A percentile compares a stretch with the other conserved stretches of the same genome.
phyloP scores from a whole-genome alignment of 2,113 vertebrate genomes.

The Hippopotamus amphibius region DNA sequence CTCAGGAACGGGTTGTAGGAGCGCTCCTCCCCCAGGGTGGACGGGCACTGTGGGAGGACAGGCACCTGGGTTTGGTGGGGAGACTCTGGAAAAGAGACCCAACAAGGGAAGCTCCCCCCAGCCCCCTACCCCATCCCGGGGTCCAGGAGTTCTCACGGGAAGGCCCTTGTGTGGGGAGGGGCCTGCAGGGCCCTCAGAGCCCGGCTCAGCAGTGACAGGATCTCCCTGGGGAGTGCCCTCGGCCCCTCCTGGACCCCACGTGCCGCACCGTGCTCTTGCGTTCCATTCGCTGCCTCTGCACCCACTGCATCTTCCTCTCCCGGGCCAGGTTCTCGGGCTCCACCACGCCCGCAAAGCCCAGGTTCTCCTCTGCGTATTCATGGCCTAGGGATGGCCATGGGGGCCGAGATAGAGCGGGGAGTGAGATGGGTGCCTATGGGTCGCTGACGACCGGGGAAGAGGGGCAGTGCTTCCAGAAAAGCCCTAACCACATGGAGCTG shows the following conservation, averaged over 20 bases:
- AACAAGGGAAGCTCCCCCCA: neutral
- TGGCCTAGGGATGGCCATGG: slow-evolving; percentile 88
- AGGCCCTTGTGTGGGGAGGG: neutral
- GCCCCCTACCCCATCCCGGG: accelerated
- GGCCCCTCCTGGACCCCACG: neutral
- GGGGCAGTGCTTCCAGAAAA: neutral
- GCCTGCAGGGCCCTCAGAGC: neutral
- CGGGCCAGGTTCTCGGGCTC: slow-evolving; percentile 90
- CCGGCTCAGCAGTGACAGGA: neutral
- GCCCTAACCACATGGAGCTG: neutral
- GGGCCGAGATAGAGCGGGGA: neutral
- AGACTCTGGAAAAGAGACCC: neutral
- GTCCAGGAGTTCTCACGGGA: neutral
- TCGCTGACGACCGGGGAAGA: accelerated
- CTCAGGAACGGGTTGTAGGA: slow-evolving; percentile 97
- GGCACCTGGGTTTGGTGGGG: neutral
- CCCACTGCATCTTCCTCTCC: slow-evolving; percentile 94
- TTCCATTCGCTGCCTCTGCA: slow-evolving; percentile 90
- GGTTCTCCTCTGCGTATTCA: slow-evolving; percentile 96
- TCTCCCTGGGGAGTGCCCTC: neutral
- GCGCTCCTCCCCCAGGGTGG: slow-evolving; percentile 95
- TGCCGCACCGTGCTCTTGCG: slow-evolving; percentile 92
- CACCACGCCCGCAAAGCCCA: slow-evolving; percentile 94
- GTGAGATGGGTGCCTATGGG: neutral
- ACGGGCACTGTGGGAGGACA: slow-evolving; percentile 91